Percentiles rank a stretch among this genome's conserved stretches.
Conservation (phyloP, 2,797 vertebrate genomes). For the Epinephelus coioides region DNA sequence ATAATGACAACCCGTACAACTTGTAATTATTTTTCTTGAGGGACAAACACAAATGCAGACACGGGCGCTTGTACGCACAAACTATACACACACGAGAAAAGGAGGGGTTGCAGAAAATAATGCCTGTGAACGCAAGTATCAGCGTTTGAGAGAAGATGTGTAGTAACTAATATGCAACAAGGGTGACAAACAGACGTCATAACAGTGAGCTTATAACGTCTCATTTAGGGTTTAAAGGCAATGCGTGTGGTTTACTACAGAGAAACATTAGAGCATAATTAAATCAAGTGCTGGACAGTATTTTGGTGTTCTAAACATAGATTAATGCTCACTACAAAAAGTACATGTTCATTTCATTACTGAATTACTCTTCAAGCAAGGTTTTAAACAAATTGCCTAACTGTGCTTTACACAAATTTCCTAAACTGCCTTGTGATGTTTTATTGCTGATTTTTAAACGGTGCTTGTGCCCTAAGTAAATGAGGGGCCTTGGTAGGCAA, state of each 20-base stretch:
- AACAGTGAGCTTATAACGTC: constrained; percentile 60
- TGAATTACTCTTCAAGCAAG: constrained; percentile 36
- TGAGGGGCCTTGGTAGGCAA: constrained; percentile 37
- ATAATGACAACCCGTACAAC: constrained; percentile 83
- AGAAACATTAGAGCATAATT: constrained; percentile 50
- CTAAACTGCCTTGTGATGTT: constrained; percentile 41
- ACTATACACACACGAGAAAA: constrained; percentile 28
- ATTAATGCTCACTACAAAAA: constrained; percentile 48
- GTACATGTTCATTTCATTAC: constrained; percentile 45
- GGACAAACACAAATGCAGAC: constrained; percentile 67
- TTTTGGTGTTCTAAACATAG: constrained; percentile 43
- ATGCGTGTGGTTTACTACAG: constrained; percentile 45
- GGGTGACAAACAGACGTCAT: constrained; percentile 57
- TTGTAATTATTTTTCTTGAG: constrained; percentile 81
- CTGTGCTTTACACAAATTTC: constrained; percentile 41
- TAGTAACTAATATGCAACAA: constrained; percentile 58
- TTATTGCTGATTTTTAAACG: constrained; percentile 46
- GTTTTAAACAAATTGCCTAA: constrained; percentile 52
- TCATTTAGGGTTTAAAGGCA: constrained; percentile 54
- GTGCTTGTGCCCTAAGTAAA: constrained; percentile 31
- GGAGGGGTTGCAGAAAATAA: constrained; percentile 25
- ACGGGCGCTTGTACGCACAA: constrained; percentile 38
- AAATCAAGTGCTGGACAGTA: constrained; percentile 47
- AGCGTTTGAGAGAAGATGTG: constrained; percentile 38
- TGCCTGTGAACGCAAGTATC: constrained; percentile 26